Percentiles rank a stretch among this genome's conserved stretches.
phyloP scores from a whole-genome alignment of 2,888 invertebrate species.

The Idaea straminata region DNA sequence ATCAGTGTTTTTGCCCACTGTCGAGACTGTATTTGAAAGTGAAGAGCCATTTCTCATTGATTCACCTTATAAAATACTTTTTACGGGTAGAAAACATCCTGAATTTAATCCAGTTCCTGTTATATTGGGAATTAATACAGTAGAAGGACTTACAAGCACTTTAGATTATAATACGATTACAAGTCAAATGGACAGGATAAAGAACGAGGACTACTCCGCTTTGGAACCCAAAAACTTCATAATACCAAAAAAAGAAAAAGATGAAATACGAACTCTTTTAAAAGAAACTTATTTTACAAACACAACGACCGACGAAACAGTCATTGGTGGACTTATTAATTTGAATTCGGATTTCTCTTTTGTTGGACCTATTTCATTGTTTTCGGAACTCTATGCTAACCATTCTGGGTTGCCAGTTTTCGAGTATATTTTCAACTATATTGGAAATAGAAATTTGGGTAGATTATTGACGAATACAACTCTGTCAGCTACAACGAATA shows the following conservation, averaged over 20 bases:
- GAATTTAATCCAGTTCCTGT: constrained; percentile 66
- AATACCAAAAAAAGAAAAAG: constrained; percentile 45
- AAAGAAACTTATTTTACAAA: constrained; percentile 64
- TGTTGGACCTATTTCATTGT: constrained; percentile 65
- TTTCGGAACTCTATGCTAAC: constrained; percentile 59
- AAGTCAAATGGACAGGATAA: constrained; percentile 61
- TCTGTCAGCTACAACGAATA: constrained; percentile 58
- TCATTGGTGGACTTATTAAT: constrained; percentile 67
- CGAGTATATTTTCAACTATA: constrained; percentile 63
- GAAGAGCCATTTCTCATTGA: constrained; percentile 67
- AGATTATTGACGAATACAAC: constrained; percentile 63
- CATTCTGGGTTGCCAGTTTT: constrained; percentile 48
- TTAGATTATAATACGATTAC: constrained; percentile 64
- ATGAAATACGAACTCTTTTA: constrained; percentile 50
- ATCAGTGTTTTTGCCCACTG: constrained; percentile 65
- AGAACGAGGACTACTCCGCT: constrained; percentile 59
- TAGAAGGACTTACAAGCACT: constrained; percentile 74
- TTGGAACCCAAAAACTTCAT: constrained; percentile 54
- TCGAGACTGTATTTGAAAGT: constrained; percentile 55
- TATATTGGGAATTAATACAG: constrained; percentile 76
- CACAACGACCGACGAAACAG: constrained; percentile 52
- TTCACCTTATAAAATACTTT: constrained; percentile 67
- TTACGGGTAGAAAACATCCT: constrained; percentile 35
- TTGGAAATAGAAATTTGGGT: constrained; percentile 66
- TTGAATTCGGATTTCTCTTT: constrained; percentile 65